A percentile compares a stretch with the other conserved stretches of the same genome.
Conservation (phyloP, 2,888 invertebrate genomes). For the Polymixis flavicincta region DNA sequence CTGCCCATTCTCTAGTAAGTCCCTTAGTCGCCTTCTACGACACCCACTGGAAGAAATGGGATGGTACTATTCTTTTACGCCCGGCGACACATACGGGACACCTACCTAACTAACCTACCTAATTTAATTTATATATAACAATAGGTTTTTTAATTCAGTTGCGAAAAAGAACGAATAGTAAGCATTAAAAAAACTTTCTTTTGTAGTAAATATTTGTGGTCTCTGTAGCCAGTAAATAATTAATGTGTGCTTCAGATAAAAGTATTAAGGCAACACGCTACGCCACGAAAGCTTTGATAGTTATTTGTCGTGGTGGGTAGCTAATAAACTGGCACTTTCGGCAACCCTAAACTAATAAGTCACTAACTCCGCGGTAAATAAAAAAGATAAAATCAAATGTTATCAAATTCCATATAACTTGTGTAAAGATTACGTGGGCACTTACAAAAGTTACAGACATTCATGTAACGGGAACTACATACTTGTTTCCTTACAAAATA, state of each 20-base stretch:
- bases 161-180: not conserved
- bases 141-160: not conserved
- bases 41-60: no score
- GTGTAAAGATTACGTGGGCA: constrained; percentile 40
- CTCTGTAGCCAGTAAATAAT: not conserved
- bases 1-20: no score
- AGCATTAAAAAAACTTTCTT: not conserved
- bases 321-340: not conserved
- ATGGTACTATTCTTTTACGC: no score
- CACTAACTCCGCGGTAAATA: constrained; percentile 19
- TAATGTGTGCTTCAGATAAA: not conserved
- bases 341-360: constrained; percentile 7
- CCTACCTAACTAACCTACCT: no score
- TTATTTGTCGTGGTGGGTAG: not conserved
- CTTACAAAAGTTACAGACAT: constrained; percentile 35
- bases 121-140: not conserved
- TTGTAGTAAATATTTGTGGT: not conserved
- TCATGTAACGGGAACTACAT: constrained; percentile 52
- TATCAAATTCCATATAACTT: constrained; percentile 47
- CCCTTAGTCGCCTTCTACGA: no score
- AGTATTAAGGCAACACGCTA: not conserved
- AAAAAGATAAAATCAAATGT: constrained; percentile 43
- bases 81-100: no score
- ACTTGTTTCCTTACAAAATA: constrained; percentile 25
- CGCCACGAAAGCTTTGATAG: not conserved